phyloP scores from a whole-genome alignment of 2,888 invertebrate species.

The Biston betularia region DNA sequence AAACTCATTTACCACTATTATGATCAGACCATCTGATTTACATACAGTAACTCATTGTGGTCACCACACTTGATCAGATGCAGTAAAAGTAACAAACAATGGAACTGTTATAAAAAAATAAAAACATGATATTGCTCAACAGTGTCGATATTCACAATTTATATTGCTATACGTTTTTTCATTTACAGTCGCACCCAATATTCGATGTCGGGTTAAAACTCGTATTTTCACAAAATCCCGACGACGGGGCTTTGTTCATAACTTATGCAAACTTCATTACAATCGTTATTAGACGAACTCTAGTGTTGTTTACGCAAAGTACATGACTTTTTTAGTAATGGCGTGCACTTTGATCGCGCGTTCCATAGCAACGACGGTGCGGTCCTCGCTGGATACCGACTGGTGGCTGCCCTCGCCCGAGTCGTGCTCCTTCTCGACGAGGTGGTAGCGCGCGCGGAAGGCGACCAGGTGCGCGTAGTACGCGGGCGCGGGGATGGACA shows the following conservation, averaged over 20 bases:
- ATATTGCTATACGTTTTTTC: conserved; percentile 6
- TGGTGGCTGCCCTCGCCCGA: conserved; percentile 99
- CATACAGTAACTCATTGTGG: neutral
- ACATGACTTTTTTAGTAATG: conserved; percentile 99
- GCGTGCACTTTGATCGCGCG: conserved; percentile 99
- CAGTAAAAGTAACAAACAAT: neutral
- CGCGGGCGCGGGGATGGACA: conserved; percentile 99
- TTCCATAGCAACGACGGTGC: conserved; percentile 98
- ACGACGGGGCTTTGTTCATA: neutral
- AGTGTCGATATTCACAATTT: neutral
- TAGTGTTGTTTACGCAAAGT: conserved; percentile 92
- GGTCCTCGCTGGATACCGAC: conserved; percentile 98
- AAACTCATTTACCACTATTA: neutral
- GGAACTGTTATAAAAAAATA: neutral
- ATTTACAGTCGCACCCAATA: conserved; percentile 1
- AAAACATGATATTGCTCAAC: conserved; percentile 10
- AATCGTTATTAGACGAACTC: neutral
- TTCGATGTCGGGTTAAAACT: conserved; percentile 1
- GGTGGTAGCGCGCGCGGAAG: conserved; percentile 99
- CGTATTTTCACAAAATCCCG: neutral
- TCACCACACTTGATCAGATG: neutral
- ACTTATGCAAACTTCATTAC: neutral
- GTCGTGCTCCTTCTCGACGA: conserved; percentile 99
- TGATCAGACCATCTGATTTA: neutral
- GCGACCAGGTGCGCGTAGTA: conserved; percentile 99